Evolutionary conservation across 2,113 vertebrate species (phyloP), one percentile per base, ranked within the genome.

Genomic region (Pycnonotus jocosus): DNA sequence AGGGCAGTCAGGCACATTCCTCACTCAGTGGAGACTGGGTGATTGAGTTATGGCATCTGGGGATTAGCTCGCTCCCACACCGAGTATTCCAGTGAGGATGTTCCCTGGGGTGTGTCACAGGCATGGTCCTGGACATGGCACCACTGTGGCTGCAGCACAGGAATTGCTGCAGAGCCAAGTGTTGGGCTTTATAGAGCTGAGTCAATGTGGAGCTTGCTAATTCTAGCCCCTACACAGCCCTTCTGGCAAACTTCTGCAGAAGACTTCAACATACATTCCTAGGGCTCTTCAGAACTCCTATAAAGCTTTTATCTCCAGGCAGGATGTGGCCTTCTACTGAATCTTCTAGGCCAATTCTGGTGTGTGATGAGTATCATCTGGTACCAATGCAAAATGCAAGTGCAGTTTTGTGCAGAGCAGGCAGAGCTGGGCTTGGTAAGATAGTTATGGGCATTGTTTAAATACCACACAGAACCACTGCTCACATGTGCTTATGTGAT

Each of bases 41-140:
- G 51, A 24, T 18, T 15, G 25, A 38, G 23, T 51, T 80, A 5
- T 0, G 22, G 31, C 3, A 0, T 27, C 25, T 13, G 44, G 33
- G 7, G 65, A 24, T n/a, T 3, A 0, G 37, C 10, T 31, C 24
- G 70, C 6, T 38, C 31, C 57, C 20, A 0, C 17, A 2, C 27
- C 15, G 47, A 68, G 20, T 15, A 1, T 38, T 82, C 16, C 51
- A 2, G 27, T 18, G 53, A 37, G 58, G 40, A 4, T 56, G 25
- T 44, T 60, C 30, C 38, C 47, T 40, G 33, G 12, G n/a, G 0
- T 37, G 5, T 35, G 45, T 40, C 64, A 27, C 24, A 3, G 30
- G 21, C 16, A 25, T 6, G 4, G 37, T 12, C 37, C 45, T 15
- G 54, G 40, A 3, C 31, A 8, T 0, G 2, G 42, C 54, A 61